A percentile compares a stretch with the other conserved stretches of the same genome.
Conservation (phyloP, 2,113 vertebrate species). For the Gnathonemus longibarbis region DNA sequence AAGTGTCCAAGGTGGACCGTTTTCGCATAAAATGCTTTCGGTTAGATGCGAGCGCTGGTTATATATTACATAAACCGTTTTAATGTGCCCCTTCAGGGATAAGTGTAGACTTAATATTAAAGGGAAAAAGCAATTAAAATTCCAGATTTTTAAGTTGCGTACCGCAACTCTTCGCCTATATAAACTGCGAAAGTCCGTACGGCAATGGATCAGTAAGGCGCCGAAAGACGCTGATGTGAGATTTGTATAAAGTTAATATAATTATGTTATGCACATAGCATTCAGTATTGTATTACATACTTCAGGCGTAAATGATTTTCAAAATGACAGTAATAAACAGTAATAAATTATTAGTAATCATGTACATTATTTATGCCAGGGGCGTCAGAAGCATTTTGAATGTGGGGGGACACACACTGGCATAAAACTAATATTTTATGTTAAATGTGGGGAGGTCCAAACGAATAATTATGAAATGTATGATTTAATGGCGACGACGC, state of each 20-base stretch:
- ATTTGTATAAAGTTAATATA: not conserved
- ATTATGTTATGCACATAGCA: not conserved
- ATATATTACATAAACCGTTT: constrained; percentile 10
- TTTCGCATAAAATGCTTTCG: constrained; percentile 44
- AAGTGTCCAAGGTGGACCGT: constrained; percentile 30
- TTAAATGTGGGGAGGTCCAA: too few relatives aligned
- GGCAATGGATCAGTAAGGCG: not conserved
- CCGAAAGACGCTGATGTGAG: not conserved
- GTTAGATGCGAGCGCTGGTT: constrained; percentile 14
- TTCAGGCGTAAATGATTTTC: not conserved
- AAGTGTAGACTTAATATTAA: not conserved
- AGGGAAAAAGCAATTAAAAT: not conserved
- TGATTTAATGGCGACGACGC: too few relatives aligned
- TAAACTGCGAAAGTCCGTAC: not conserved
- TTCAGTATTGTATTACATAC: not conserved
- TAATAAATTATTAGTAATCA: not conserved
- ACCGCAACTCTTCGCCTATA: not conserved
- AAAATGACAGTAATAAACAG: not conserved
- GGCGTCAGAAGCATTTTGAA: too few relatives aligned
- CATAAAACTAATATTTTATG: too few relatives aligned
- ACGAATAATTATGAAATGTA: too few relatives aligned
- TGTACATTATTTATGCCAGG: not conserved
- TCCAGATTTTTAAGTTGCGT: not conserved
- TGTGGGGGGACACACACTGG: too few relatives aligned
- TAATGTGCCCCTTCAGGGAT: not conserved